phyloP scores from a whole-genome alignment of 2,797 vertebrate species.

The Capromys pilorides region DNA sequence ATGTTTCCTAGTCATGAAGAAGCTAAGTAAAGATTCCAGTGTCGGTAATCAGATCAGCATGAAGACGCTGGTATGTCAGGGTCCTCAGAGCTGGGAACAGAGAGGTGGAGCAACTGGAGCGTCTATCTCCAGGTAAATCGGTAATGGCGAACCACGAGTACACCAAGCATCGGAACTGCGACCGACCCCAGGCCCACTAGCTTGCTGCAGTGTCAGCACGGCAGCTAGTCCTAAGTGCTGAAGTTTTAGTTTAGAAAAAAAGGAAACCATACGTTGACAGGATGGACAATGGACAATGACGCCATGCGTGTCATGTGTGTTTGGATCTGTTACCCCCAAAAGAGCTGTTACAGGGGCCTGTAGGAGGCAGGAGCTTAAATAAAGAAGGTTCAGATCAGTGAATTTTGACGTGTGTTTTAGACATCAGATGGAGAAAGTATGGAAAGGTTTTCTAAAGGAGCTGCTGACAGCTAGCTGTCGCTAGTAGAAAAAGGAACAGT shows the following conservation, averaged over 20 bases:
- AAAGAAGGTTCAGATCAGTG: neutral
- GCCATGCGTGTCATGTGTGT: neutral
- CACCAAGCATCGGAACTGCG: neutral
- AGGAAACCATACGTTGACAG: neutral
- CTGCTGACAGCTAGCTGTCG: neutral
- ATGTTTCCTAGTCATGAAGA: neutral
- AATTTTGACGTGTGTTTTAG: neutral
- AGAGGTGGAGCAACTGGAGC: neutral
- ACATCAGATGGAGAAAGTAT: neutral
- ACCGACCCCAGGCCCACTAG: neutral
- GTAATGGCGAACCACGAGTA: neutral
- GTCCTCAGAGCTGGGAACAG: neutral
- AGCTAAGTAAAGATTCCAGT: neutral
- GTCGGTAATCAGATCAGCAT: neutral
- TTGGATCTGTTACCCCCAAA: slow-evolving; percentile 23
- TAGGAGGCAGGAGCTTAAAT: neutral
- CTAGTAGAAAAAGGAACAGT: neutral
- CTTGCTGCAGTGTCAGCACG: neutral
- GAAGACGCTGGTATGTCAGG: no score
- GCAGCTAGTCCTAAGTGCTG: neutral
- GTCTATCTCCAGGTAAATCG: neutral
- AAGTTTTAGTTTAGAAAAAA: neutral
- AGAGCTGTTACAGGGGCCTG: neutral
- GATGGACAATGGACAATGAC: neutral
- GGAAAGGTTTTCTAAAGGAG: neutral